Conservation (phyloP, 2,113 vertebrate species). For the Microtus montanus region DNA sequence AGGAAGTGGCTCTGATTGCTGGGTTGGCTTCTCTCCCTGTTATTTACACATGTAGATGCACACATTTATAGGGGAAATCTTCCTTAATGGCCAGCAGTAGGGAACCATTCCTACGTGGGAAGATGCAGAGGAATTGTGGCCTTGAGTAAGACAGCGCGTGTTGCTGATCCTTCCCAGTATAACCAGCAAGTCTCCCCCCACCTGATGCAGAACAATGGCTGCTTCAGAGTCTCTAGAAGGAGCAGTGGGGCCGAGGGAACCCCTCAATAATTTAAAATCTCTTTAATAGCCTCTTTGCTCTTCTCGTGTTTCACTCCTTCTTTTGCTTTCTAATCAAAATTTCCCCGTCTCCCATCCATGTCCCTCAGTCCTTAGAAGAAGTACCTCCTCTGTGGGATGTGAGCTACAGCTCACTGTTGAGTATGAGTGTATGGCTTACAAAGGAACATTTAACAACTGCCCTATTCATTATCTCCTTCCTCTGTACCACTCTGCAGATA, state of each 20-base stretch:
- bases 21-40: not conserved
- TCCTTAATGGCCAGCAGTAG: not conserved
- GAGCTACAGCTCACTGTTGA: not conserved
- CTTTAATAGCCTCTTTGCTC: not conserved
- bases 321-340: not conserved
- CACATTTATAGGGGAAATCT: fast-evolving
- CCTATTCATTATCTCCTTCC: not conserved
- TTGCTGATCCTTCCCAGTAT: not conserved
- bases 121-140: not conserved
- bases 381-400: not conserved
- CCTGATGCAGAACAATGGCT: not conserved
- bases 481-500: not conserved
- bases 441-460: not conserved
- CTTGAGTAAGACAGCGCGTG: not conserved
- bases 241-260: not conserved
- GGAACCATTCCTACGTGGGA: not conserved
- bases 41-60: not conserved
- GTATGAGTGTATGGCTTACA: not conserved
- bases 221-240: not conserved
- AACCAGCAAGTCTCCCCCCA: not conserved
- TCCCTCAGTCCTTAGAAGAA: not conserved
- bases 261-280: not conserved
- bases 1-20: not conserved
- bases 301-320: not conserved
- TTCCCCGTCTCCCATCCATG: not conserved